Evolutionary conservation across 2,888 invertebrate genomes (phyloP), one percentile per base, ranked within the genome.

Genomic region (Bombyx huttoni): DNA sequence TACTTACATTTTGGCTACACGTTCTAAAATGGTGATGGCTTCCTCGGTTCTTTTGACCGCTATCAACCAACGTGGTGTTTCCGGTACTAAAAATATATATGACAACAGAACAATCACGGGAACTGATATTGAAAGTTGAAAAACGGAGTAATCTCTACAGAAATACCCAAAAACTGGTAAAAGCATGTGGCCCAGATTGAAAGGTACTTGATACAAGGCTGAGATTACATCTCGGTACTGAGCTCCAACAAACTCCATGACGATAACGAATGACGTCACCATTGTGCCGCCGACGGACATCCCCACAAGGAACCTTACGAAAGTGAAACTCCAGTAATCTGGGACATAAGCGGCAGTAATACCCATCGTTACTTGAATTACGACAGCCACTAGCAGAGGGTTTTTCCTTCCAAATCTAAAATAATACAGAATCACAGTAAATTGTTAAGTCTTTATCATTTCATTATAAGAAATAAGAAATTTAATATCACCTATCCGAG

Each of bases 251-350:
- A 92, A 88, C 69, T 93, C 93, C 93, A 93, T 93, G 3, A 92
- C 77, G 10, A 93, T 86, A 6, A 89, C 89, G 51, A 89, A 89
- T n/a, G 84, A 80, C 10, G 68, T 77, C 45, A 94, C 93, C 94
- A 96, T 96, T 0, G 94, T 93, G 13, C 96, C 96, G 49, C 95
- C 95, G 0, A 94, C 94, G 0, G 94, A 93, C 60, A 92, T 78
- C 3, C 94, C 95, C 8, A 92, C 89, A 9, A 94, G 65, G 66
- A 95, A 93, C 56, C 95, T 67, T 51, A 93, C 78, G 0, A 93
- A 60, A 13, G 94, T 90, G 66, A 95, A 94, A 1, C 74, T 62
- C 88, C 86, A 87, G 54, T 65, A 89, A 50, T 91, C 91, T 0
- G 93, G 92, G 0, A 92, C 90, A 53, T 91, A 86, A 0, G 94